Percentiles rank a stretch among this genome's conserved stretches.
Conservation (phyloP, 2,888 invertebrate species). For the Tethea ocularis region DNA sequence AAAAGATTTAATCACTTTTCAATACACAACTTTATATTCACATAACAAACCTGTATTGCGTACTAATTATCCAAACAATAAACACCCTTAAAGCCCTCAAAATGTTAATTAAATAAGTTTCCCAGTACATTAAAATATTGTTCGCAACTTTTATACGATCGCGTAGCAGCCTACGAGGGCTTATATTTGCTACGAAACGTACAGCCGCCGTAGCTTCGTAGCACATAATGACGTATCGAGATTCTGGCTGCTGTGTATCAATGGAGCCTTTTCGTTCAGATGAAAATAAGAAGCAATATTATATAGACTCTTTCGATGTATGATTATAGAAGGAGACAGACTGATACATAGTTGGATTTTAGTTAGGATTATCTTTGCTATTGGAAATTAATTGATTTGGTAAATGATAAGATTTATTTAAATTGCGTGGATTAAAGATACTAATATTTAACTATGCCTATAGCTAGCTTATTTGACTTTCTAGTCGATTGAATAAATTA, state of each 20-base stretch:
- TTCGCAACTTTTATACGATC: constrained; percentile 8
- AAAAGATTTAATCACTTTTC: not conserved
- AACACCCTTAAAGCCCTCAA: too few species aligned
- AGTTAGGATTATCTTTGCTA: too few species aligned
- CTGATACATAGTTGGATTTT: too few species aligned
- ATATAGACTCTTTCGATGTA: too few species aligned
- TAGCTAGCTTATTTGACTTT: too few species aligned
- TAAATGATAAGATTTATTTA: too few species aligned
- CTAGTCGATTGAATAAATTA: too few species aligned
- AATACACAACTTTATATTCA: not conserved
- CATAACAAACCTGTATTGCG: not conserved
- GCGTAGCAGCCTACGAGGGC: constrained; percentile 12
- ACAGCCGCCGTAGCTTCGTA: constrained; percentile 52
- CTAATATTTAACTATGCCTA: too few species aligned
- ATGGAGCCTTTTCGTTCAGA: not conserved
- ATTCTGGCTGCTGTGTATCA: constrained; percentile 1
- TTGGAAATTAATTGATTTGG: too few species aligned
- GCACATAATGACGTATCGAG: constrained; percentile 3
- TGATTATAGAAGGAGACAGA: too few species aligned
- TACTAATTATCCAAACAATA: not conserved
- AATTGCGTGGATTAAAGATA: too few species aligned
- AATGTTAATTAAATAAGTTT: not conserved
- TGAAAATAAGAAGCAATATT: not conserved
- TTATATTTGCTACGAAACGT: constrained; percentile 44
- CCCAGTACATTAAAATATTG: not conserved